These are phyloP conservation scores for Characodon lateralis DNA, from an alignment of 2,797 vertebrate species.

Conservation along the genomic window DNA sequence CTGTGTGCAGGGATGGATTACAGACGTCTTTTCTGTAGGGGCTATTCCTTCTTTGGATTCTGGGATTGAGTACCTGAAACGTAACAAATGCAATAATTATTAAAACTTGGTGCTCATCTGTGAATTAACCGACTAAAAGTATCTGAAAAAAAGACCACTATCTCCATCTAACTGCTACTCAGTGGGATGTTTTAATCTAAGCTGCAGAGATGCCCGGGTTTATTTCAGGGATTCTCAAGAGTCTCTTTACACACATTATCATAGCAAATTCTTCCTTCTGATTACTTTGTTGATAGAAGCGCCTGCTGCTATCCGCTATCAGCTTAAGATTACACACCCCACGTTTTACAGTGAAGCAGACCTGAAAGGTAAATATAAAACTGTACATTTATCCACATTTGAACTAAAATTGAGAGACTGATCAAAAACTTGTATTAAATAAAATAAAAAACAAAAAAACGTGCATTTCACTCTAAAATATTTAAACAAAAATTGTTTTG, in stretches of 20 bases:
- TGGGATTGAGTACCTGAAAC: slow-evolving; percentile 45
- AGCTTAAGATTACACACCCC: neutral
- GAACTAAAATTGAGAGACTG: neutral
- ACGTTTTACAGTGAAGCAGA: neutral
- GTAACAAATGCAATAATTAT: slow-evolving; percentile 12
- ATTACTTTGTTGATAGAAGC: slow-evolving; percentile 17
- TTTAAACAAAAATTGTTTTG: neutral
- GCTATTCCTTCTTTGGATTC: slow-evolving; percentile 37
- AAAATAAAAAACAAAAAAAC: neutral
- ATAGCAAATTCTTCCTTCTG: slow-evolving; percentile 41
- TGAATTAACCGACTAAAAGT: slow-evolving; percentile 8
- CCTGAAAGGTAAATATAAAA: neutral
- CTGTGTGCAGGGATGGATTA: slow-evolving; percentile 15
- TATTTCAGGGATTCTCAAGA: slow-evolving; percentile 58
- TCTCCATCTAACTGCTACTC: slow-evolving; percentile 50
- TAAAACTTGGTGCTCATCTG: neutral
- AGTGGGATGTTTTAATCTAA: slow-evolving; percentile 39
- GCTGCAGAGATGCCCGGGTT: slow-evolving; percentile 25
- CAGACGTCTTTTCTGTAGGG: slow-evolving; percentile 9
- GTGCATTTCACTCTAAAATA: neutral
- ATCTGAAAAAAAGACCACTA: slow-evolving; percentile 16
- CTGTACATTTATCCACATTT: neutral
- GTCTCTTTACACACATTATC: slow-evolving; percentile 42
- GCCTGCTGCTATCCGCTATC: neutral
- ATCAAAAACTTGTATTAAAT: neutral